phyloP scores from a whole-genome alignment of 2,113 vertebrate genomes.

The Orthonyx spaldingii region DNA sequence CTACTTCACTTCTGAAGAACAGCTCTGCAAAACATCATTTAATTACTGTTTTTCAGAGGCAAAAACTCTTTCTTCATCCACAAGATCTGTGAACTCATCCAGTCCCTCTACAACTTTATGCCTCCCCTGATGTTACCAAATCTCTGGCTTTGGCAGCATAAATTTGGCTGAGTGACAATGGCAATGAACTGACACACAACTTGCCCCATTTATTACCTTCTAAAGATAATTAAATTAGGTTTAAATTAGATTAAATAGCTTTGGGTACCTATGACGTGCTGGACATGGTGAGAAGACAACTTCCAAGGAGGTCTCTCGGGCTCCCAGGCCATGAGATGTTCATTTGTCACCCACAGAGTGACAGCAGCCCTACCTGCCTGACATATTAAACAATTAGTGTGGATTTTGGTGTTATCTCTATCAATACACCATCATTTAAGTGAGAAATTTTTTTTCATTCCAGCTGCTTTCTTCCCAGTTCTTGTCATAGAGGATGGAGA shows the following conservation, averaged over 20 bases:
- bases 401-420: not conserved
- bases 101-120: not conserved
- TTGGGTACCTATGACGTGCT: not conserved
- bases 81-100: not conserved
- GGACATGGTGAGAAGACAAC: accelerated
- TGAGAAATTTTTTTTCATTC: not conserved
- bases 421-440: not conserved
- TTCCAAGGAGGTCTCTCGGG: accelerated
- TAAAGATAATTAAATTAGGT: no score
- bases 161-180: not conserved
- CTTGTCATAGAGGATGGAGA: not conserved
- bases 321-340: not conserved
- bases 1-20: not conserved
- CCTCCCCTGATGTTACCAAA: not conserved
- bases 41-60: not conserved
- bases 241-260: not conserved
- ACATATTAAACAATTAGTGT: not conserved
- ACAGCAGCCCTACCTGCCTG: not conserved
- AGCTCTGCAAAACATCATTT: not conserved
- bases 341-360: not conserved
- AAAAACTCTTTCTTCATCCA: not conserved
- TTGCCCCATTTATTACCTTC: not conserved
- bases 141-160: not conserved
- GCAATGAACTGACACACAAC: not conserved
- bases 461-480: not conserved